Evolutionary conservation across 2,797 vertebrate genomes (phyloP), one percentile per base, ranked within the genome.

Genomic region (Natrix natrix): DNA sequence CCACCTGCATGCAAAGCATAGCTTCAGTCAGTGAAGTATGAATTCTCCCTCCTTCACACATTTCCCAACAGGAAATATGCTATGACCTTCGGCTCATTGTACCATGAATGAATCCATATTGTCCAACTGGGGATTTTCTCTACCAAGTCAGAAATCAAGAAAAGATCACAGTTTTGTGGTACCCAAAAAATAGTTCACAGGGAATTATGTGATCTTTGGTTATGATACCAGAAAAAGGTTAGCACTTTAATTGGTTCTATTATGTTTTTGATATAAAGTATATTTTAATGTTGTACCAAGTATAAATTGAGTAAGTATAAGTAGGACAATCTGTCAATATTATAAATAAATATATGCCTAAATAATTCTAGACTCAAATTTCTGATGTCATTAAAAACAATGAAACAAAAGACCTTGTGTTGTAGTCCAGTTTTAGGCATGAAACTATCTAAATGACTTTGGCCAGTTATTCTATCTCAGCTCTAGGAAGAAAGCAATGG

Each of bases 131-230:
- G 61, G 12, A 13, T 22, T 60, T 91, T 69, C 17, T 26, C 37
- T 60, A 61, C 63, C 37, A 86, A 57, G 48, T n/a, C 54, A 22
- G 55, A 86, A 63, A 52, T 16, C 17, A 63, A n/a, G 24, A 57
- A 69, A 87, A 43, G 10, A 11, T 10, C 48, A 86, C 22, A 17
- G 2, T 66, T 66, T 55, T 59, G n/a, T 4, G 11, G 16, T 28
- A 22, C 14, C 66, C 4, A 10, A 88, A 28, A 16, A 52, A 91
- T 12, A 32, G 12, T 57, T 91, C 60, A 57, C 12, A 1, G 54
- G 60, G 20, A 48, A 54, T 11, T 92, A 78, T 86, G 91, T 48
- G 52, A 63, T 88, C 91, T 90, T 92, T 26, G 92, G 94, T 94
- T 48, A 5, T 14, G 20, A 43, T 52, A 93, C 87, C n/a, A 37